Percentiles rank a stretch among this genome's conserved stretches.
phyloP scores from a whole-genome alignment of 53 echinoderm and acorn worm species.

The Henricia sp. region DNA sequence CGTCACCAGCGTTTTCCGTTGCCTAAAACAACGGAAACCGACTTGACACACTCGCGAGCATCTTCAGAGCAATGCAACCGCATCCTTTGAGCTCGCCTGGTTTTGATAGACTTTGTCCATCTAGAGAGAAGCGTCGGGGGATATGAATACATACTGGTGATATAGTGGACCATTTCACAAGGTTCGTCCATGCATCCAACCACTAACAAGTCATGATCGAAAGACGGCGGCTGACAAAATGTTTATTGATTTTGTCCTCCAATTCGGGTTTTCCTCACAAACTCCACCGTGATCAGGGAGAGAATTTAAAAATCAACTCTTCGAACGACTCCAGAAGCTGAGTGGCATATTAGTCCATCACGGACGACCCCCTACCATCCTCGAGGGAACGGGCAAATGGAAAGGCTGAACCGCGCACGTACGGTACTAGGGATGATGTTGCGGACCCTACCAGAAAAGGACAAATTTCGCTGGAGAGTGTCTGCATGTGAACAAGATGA shows the following conservation, averaged over 20 bases:
- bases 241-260: conserved; percentile 35
- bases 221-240: conserved; percentile 47
- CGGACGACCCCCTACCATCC: too few relatives aligned
- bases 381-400: too few relatives aligned
- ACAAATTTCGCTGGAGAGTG: conserved; percentile 51
- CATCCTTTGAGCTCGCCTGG: conserved; percentile 19
- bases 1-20: not conserved
- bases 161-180: conserved; percentile 48
- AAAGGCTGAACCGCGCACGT: conserved; percentile 75
- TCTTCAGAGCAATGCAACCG: conserved; percentile 17
- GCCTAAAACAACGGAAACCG: conserved; percentile 28
- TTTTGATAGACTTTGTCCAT: conserved; percentile 35
- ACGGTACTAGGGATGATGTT: conserved; percentile 64
- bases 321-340: conserved; percentile 56
- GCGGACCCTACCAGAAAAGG: too few relatives aligned
- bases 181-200: conserved; percentile 14
- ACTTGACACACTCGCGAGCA: not conserved
- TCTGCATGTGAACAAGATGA: conserved; percentile 18
- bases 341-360: conserved; percentile 68
- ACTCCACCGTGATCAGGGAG: conserved; percentile 45
- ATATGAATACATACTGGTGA: conserved; percentile 50
- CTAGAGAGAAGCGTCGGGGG: conserved; percentile 44
- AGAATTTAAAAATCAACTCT: conserved; percentile 72
- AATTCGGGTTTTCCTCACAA: conserved; percentile 34
- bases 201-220: conserved; percentile 17